Evolutionary conservation across 2,888 invertebrate genomes (phyloP).

Genomic region (Pachliopta kotzebuea): DNA sequence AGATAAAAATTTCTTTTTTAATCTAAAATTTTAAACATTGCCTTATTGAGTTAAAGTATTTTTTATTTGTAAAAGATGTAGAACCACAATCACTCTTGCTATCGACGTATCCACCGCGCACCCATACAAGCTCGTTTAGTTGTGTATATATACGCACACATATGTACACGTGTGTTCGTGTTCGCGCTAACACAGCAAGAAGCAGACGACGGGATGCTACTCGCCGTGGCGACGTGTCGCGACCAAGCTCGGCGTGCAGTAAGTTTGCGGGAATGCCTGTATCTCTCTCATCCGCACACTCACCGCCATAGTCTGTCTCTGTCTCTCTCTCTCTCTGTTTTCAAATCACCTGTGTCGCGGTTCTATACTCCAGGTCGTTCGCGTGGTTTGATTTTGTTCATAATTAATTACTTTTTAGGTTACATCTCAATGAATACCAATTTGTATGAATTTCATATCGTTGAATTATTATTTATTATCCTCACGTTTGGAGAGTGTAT

Average conservation of each 20-base stretch:
- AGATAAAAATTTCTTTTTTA: not conserved
- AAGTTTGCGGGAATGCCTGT: constrained; percentile 77
- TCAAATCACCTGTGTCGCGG: constrained; percentile 29
- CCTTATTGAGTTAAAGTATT: too few relatives aligned
- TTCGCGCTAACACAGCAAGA: constrained; percentile 80
- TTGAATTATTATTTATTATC: too few relatives aligned
- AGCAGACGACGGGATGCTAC: constrained; percentile 87
- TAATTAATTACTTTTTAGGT: constrained; percentile 14
- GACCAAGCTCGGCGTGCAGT: constrained; percentile 97
- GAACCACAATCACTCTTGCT: constrained; percentile 15
- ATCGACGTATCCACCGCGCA: constrained; percentile 15
- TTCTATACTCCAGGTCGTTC: constrained; percentile 32
- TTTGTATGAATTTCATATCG: too few relatives aligned
- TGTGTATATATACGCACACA: constrained; percentile 49
- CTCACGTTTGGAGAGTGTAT: too few relatives aligned
- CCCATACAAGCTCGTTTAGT: constrained; percentile 24
- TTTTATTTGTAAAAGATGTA: too few relatives aligned
- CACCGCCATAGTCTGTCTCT: constrained; percentile 56
- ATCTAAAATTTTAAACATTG: not conserved
- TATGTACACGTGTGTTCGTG: constrained; percentile 71
- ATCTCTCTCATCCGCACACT: constrained; percentile 55
- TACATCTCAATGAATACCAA: not conserved
- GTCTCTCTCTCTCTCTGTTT: constrained; percentile 28
- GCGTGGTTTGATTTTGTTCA: constrained; percentile 26
- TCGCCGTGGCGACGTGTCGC: constrained; percentile 96